phyloP scores from a whole-genome alignment of 35 echinoderm and acorn worm species.

The Acanthaster planci region DNA sequence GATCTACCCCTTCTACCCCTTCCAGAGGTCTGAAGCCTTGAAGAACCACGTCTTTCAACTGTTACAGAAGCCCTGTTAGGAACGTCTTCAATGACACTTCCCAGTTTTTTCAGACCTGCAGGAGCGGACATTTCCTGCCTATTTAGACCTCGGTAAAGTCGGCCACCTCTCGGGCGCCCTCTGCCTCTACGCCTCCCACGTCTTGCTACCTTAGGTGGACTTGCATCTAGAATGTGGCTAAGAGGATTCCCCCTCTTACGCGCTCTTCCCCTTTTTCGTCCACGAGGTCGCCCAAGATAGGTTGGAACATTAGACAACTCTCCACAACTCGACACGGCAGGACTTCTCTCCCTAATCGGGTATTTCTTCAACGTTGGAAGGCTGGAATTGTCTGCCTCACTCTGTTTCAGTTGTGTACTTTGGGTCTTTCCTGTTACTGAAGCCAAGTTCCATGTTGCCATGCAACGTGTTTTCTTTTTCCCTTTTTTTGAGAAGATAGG shows the following conservation, averaged over 20 bases:
- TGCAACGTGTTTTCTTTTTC: neutral
- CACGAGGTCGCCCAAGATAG: neutral
- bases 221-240: neutral
- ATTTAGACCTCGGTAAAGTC: neutral
- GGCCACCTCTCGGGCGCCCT: neutral
- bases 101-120: no score
- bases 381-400: neutral
- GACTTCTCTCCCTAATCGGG: neutral
- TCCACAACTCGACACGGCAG: neutral
- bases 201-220: neutral
- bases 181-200: slow-evolving; percentile 27
- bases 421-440: neutral
- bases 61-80: no score
- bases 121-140: neutral
- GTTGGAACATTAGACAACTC: neutral
- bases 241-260: neutral
- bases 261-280: slow-evolving; percentile 22
- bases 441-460: neutral
- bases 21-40: no score
- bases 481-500: neutral
- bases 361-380: neutral
- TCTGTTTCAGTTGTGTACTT: neutral
- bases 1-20: neutral
- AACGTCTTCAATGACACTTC: no score
- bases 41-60: no score